Base-by-base conservation (phyloP, 2,113 vertebrate genomes). In the Rhadina sibilatrix region DNA sequence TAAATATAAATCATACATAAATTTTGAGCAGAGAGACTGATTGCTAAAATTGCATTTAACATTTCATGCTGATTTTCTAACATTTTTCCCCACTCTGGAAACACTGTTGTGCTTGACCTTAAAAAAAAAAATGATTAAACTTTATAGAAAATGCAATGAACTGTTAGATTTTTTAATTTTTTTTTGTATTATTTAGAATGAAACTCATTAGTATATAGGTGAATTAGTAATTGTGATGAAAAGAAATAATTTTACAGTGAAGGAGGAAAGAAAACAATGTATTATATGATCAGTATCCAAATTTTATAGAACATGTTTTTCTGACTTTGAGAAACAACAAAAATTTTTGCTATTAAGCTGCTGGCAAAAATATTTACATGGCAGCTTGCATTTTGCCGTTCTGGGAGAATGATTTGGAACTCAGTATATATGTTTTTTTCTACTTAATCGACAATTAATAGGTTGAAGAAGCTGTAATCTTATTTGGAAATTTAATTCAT, bases 361-460 rank as follows among this genome's bases (percentile, higher is more conserved):
- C 37, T 94, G 47, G 59, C 54, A 96, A 38, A 91, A 94, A 85
- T 83, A 87, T 93, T 95, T 95, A 53, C 69, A 87, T 47, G 49
- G 56, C 65, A 95, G 52, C 33, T 96, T 91, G 60, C 12, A 89
- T 87, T 92, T 95, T 94, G 5, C 24, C 52, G 37, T 87, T 95
- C 75, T 68, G 87, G 50, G 54, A 85, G 8, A 96, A 91, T 89
- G 22, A 83, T 90, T 91, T 91, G 72, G 53, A 96, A 11, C 23
- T 87, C 44, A 74, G 35, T 60, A 57, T 79, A 46, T 47, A 76
- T 57, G 18, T 53, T 20, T 44, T 59, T 92, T 94, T 69, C 46
- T 87, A 86, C 42, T 86, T 88, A 76, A 64, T 33, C 54, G 17
- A 87, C 22, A 96, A 94, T 95, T 91, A 93, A 75, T 61, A 93